These are phyloP conservation scores for Deilephila porcellus DNA, from an alignment of 2,888 invertebrate genomes.

Conservation along the genomic window DNA sequence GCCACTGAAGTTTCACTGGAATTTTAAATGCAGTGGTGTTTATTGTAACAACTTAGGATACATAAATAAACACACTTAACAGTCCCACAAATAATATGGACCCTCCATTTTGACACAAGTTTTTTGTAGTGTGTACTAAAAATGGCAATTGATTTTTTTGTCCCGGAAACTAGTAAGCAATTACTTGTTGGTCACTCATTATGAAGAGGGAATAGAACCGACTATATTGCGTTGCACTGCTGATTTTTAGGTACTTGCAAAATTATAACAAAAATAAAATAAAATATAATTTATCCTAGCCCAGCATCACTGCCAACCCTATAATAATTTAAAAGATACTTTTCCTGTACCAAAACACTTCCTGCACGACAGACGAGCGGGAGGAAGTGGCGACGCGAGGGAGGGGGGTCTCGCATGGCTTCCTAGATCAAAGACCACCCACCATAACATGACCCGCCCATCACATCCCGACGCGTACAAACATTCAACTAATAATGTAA, in stretches of 20 bases:
- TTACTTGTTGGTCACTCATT: too few species aligned
- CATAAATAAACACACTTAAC: background rate
- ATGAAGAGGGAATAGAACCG: too few species aligned
- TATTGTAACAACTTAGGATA: background rate
- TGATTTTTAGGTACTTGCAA: too few species aligned
- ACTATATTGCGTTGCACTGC: too few species aligned
- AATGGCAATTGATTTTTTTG: too few species aligned
- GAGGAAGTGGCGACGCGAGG: background rate
- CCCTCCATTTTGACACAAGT: too few species aligned
- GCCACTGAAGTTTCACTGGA: background rate
- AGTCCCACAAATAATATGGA: too few species aligned
- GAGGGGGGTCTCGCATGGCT: slow-evolving; percentile 18
- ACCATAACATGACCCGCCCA: slow-evolving; percentile 22
- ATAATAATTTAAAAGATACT: slow-evolving; percentile 26
- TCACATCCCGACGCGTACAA: slow-evolving; percentile 7
- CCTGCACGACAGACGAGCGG: slow-evolving; percentile 12
- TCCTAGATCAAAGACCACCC: slow-evolving; percentile 20
- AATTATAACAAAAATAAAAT: too few species aligned
- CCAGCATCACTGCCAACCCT: slow-evolving; percentile 15
- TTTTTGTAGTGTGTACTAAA: too few species aligned
- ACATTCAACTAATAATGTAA: slow-evolving; percentile 20
- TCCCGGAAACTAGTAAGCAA: too few species aligned
- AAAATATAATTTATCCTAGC: too few species aligned
- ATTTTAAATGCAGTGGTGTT: background rate
- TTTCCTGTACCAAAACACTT: slow-evolving; percentile 26